phyloP scores from a whole-genome alignment of 2,113 vertebrate genomes.

The Planiliza haematocheilus region DNA sequence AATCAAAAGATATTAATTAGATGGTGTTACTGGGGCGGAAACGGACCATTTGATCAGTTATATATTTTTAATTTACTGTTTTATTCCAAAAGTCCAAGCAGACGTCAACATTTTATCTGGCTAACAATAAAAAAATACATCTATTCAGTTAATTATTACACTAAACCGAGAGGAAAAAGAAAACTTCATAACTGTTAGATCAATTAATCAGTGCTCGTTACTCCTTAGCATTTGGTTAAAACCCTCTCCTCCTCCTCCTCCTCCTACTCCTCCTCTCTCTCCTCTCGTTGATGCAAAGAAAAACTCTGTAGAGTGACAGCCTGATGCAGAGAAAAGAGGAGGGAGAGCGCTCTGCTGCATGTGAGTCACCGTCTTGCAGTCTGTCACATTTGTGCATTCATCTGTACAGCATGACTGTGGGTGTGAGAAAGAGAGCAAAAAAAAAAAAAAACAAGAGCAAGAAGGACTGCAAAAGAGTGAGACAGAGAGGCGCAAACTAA shows the following conservation, averaged over 20 bases:
- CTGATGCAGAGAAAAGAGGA: constrained; percentile 21
- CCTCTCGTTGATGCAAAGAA: constrained; percentile 6
- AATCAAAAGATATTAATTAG: no score
- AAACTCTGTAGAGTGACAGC: constrained; percentile 17
- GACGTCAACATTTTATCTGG: no score
- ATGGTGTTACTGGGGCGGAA: no score
- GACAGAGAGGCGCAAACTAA: background rate
- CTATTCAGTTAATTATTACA: no score
- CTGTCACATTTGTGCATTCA: constrained; percentile 61
- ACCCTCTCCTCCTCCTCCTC: background rate
- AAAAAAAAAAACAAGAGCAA: constrained; percentile 7
- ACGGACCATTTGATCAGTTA: no score
- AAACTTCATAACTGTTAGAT: no score
- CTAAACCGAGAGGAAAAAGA: no score
- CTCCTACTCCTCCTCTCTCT: background rate
- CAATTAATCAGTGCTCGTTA: no score
- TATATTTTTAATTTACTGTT: no score
- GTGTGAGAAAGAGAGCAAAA: constrained; percentile 46
- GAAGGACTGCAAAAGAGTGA: background rate
- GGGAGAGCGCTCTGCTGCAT: constrained; percentile 19
- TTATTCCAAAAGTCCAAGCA: no score
- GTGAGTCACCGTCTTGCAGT: constrained; percentile 67
- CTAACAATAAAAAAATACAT: no score
- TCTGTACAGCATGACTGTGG: constrained; percentile 55
- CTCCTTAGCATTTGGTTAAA: background rate